Evolutionary conservation across 2,113 vertebrate species (phyloP).

Genomic region (Platysteira castanea): DNA sequence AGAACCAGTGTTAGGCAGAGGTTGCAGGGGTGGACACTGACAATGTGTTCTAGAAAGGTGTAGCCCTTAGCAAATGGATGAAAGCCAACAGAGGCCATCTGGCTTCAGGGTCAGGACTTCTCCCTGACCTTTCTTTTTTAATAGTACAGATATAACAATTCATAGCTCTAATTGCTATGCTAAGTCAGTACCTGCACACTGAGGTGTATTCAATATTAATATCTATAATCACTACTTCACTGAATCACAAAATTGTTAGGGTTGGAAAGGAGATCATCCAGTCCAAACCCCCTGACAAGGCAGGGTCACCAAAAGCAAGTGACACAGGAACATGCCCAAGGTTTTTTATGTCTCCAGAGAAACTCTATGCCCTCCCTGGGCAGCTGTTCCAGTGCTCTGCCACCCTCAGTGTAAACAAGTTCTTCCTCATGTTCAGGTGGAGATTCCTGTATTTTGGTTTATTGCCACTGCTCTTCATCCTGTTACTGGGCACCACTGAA

Average conservation of each 20-base stretch:
- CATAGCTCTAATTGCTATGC: not conserved
- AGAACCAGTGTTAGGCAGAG: not conserved
- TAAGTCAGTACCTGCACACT: not conserved
- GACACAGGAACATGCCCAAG: fast-evolving
- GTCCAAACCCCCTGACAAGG: not conserved
- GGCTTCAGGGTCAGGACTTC: not conserved
- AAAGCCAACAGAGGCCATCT: not conserved
- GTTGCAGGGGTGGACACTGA: not conserved
- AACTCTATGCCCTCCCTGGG: fast-evolving
- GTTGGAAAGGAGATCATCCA: not conserved
- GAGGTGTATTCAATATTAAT: not conserved
- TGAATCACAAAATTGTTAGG: not conserved
- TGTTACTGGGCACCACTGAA: not conserved
- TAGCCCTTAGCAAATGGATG: not conserved
- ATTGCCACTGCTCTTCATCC: not conserved
- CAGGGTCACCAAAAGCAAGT: not conserved
- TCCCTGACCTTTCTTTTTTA: not conserved
- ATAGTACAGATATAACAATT: not conserved
- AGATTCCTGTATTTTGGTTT: not conserved
- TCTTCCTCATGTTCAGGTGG: not conserved
- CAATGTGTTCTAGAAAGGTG: fast-evolving
- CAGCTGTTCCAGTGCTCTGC: not conserved
- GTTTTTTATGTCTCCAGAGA: not conserved
- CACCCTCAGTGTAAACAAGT: not conserved
- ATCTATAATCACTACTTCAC: not conserved